Evolutionary conservation across 1,140 invertebrate species (phyloP), one percentile per base, ranked within the genome.

Genomic region (Drosophila teissieri): DNA sequence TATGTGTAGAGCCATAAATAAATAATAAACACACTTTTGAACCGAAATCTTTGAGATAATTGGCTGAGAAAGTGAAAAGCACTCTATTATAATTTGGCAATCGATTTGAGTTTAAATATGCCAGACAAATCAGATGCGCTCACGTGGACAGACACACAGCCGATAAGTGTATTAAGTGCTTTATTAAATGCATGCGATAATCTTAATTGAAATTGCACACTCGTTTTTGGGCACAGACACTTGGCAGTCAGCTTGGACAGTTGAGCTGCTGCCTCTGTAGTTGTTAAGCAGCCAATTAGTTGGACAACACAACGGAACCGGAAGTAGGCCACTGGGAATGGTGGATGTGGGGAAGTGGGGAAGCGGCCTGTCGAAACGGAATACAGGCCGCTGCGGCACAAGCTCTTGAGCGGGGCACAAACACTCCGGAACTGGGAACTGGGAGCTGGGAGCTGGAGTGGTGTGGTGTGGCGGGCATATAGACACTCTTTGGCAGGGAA

Each of bases 221-320:
- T 86, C 78, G 61, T 82, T 81, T 73, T 44, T 48, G 57, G 40
- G 46, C 46, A 40, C 34, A 31, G 45, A 51, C 70, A 74, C 45
- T 56, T 65, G 15, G 14, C 46, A 70, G 61, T 53, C 52, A 58
- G 67, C 37, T 36, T n/a, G 52, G 78, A 82, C 83, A 78, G 45
- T 67, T 65, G 64, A 74, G 58, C 37, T 44, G 57, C 51, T 48
- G 22, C 70, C 73, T 61, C 51, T 62, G 62, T 67, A 64, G 65
- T 48, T 82, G 83, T 86, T 86, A 78, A 83, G 78, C 75, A 88
- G 79, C 75, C 83, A 86, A 88, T 86, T 86, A 86, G 83, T 53
- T 52, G 48, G 52, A 88, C 60, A 76, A 64, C 44, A 46, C 22
- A 54, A 42, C 42, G 49, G 42, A 39, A 56, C 62, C 22, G 56